These are phyloP conservation scores for Melolontha melolontha DNA, from an alignment of 2,888 invertebrate genomes.

Conservation along the genomic window DNA sequence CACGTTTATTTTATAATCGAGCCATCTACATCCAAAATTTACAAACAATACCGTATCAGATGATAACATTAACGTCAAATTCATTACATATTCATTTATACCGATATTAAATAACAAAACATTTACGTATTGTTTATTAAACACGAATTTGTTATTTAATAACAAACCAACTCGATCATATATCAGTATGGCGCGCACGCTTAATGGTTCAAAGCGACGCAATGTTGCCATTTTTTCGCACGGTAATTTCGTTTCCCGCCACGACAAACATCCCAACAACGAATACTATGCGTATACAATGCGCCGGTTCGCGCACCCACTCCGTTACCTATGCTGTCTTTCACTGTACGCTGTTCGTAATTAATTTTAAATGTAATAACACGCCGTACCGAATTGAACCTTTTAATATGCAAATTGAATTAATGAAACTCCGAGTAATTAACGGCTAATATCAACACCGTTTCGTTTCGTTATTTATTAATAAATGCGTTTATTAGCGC, in stretches of 20 bases:
- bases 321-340: background rate
- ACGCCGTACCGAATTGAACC: slow-evolving; percentile 24
- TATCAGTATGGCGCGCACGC: no score
- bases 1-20: no score
- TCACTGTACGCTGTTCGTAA: slow-evolving; percentile 9
- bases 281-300: no score
- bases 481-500: slow-evolving; percentile 29
- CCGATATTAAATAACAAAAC: no score
- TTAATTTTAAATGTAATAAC: slow-evolving; percentile 35
- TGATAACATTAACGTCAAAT: no score
- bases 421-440: slow-evolving; percentile 34
- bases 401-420: slow-evolving; percentile 40
- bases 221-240: slow-evolving; percentile 11
- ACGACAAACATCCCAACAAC: no score
- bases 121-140: slow-evolving; percentile 21
- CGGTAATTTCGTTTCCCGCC: background rate
- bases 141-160: slow-evolving; percentile 34
- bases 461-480: slow-evolving; percentile 33
- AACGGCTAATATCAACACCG: slow-evolving; percentile 33
- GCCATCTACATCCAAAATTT: no score
- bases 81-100: no score
- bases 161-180: slow-evolving; percentile 7
- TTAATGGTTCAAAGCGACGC: background rate
- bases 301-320: no score
- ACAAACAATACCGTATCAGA: no score